Evolutionary conservation across 2,797 vertebrate species (phyloP), one percentile per base, ranked within the genome.

Genomic region (Kryptolebias ocellatus): DNA sequence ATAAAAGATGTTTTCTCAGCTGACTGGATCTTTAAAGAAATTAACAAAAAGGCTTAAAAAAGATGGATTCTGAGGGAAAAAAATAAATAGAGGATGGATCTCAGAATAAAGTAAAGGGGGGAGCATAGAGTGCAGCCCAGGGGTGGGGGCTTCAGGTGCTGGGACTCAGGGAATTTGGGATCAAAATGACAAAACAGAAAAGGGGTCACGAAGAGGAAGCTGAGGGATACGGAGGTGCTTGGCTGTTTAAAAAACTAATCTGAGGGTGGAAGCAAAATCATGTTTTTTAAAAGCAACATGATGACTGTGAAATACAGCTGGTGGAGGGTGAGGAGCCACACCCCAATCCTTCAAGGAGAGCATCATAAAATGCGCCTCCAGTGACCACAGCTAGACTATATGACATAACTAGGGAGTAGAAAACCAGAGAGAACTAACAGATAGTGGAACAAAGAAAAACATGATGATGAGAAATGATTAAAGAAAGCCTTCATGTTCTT

Each of bases 261-360:
- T 45, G 20, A 53, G 31, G 70, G 31, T 7, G 42, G 76, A 49
- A 60, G 49, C 50, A 59, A 50, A 64, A 24, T 24, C 2, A 31
- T 46, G 64, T 62, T 57, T 73, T 4, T 77, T 88, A 81, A 79
- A 86, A 89, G 87, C 87, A 80, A 92, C 92, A 93, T 91, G 93
- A 94, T 88, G 86, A 87, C 83, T 89, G 87, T 88, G 83, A 92
- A 94, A 92, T 93, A 91, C 93, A 94, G 92, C 89, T 94, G 90
- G 92, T 94, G 91, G 89, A 95, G 94, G 93, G 83, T 93, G 92
- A 94, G 94, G 91, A 81, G 45, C 87, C 81, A 37, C 79, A 83
- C 80, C 83, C 85, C 71, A 28, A 72, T 78, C 77, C 84, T 82
- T 64, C 59, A 61, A 83, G 61, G 51, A 88, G 79, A 80, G 66